These are phyloP conservation scores for Charanyca ferruginea DNA, from an alignment of 2,888 invertebrate species.

Conservation along the genomic window DNA sequence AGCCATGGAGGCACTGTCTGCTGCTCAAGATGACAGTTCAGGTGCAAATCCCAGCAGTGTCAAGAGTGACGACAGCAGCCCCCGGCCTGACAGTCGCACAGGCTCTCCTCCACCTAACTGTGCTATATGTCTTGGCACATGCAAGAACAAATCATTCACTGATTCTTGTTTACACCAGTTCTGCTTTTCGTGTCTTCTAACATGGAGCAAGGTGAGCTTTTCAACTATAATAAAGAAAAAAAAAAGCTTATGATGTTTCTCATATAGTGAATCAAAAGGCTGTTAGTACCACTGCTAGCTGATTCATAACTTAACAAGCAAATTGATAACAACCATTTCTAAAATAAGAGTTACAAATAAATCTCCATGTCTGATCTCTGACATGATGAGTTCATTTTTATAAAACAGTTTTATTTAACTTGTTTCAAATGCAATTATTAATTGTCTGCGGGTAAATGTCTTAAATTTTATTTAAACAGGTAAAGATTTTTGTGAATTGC, in stretches of 20 bases:
- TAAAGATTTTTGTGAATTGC: no score
- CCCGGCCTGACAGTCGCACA: conserved; percentile 79
- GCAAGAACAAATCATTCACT: conserved; percentile 97
- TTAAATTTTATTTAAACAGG: no score
- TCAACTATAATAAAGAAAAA: not conserved
- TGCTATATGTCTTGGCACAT: conserved; percentile 97
- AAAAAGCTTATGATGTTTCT: not conserved
- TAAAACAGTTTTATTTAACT: no score
- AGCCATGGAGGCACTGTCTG: conserved; percentile 80
- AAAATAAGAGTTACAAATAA: not conserved
- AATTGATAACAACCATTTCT: conserved; percentile 16
- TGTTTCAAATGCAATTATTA: not conserved
- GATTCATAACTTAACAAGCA: not conserved
- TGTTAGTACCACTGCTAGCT: not conserved
- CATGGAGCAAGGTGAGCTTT: conserved; percentile 96
- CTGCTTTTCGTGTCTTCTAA: conserved; percentile 97
- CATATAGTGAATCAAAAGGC: not conserved
- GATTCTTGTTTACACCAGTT: conserved; percentile 98
- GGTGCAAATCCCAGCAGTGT: conserved; percentile 85
- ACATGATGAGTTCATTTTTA: not conserved
- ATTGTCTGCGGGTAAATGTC: no score
- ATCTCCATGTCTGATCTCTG: not conserved
- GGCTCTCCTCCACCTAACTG: conserved; percentile 96
- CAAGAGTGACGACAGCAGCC: conserved; percentile 89
- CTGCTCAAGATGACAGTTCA: conserved; percentile 79